Evolutionary conservation across 2,888 invertebrate genomes (phyloP).

Genomic region (Girardia tigrina): DNA sequence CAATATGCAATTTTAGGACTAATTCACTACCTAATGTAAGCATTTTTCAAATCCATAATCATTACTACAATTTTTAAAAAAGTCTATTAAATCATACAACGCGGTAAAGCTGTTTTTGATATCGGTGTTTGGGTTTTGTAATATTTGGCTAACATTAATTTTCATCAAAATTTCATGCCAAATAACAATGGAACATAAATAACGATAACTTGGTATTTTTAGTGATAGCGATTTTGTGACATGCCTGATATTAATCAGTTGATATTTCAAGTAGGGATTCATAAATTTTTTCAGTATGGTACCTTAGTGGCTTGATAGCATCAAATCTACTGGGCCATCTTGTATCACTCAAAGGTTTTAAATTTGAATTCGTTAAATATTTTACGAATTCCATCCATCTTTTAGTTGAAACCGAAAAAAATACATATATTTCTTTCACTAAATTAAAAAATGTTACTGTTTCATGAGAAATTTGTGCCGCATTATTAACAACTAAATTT

Average conservation of each 20-base stretch:
- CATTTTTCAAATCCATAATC: not conserved
- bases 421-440: constrained; percentile 19
- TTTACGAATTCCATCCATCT: not conserved
- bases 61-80: not conserved
- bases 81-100: not conserved
- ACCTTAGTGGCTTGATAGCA: constrained; percentile 16
- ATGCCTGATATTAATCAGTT: constrained; percentile 9
- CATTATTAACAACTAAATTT: constrained; percentile 20
- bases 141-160: constrained; percentile 20
- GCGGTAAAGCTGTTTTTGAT: not conserved
- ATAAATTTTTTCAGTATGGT: constrained; percentile 12
- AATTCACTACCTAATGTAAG: not conserved
- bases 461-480: constrained; percentile 8
- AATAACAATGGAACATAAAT: not conserved
- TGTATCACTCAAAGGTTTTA: constrained; percentile 2
- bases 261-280: constrained; percentile 16
- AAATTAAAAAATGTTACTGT: not conserved
- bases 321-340: not conserved
- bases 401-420: not conserved
- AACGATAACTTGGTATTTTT: constrained; percentile 20
- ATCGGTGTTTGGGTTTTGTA: not conserved
- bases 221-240: not conserved
- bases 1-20: not conserved
- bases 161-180: constrained; percentile 2
- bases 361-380: constrained; percentile 15